Conservation (phyloP, 2,797 vertebrate species). For the Macropodus opercularis region DNA sequence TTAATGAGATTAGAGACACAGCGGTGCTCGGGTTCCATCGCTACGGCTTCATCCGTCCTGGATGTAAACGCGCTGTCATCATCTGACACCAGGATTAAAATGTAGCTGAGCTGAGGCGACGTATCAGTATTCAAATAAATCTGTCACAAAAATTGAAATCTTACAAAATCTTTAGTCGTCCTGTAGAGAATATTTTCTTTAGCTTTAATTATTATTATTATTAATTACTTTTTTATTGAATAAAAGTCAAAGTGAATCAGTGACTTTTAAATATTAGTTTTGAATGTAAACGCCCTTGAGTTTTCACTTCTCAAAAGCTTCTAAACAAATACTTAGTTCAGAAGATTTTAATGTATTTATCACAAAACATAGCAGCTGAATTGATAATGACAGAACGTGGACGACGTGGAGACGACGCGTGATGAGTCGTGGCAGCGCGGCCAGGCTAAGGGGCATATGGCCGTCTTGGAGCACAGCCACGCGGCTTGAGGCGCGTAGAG, state of each 20-base stretch:
- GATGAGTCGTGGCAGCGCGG: conserved; percentile 63
- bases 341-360: not conserved
- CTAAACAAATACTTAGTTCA: not conserved
- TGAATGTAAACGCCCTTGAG: too few relatives aligned
- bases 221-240: too few relatives aligned
- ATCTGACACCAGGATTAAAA: conserved; percentile 8
- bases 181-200: too few relatives aligned
- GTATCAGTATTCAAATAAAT: too few relatives aligned
- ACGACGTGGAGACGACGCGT: conserved; percentile 56
- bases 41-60: conserved; percentile 14
- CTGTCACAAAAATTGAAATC: conserved; percentile 20
- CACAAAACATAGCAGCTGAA: not conserved
- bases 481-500: conserved; percentile 65
- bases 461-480: conserved; percentile 70
- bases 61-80: conserved; percentile 5
- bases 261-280: too few relatives aligned
- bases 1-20: conserved; percentile 37
- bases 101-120: not conserved
- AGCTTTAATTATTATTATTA: too few relatives aligned
- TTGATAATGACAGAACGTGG: not conserved
- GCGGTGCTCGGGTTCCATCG: conserved; percentile 20
- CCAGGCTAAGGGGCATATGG: conserved; percentile 78
- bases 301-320: too few relatives aligned
- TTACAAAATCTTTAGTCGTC: too few relatives aligned
- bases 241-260: too few relatives aligned